Base-by-base conservation (phyloP, 1,140 invertebrate species). In the Antheraea pernyi region DNA sequence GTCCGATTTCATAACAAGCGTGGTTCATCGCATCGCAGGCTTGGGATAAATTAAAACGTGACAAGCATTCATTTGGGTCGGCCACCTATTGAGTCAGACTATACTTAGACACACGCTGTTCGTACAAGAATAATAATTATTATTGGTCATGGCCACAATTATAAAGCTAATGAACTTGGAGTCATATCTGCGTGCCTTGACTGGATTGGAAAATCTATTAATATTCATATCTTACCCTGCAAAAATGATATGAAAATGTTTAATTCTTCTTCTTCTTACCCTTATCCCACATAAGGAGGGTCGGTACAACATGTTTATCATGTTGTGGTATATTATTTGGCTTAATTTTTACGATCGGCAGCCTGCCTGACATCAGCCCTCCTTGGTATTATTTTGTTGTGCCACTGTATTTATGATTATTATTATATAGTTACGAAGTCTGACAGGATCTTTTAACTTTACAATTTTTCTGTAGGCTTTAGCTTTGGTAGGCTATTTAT, bases 51-150 rank as follows among this genome's bases (percentile, higher is more conserved):
- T 72, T 66, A 66, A 66, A 69, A 72, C 67, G 67, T 72, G 71
- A 72, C 67, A 69, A 72, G 67, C 67, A 61, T 72, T 72, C 67
- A 72, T 72, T 72, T 62, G 63, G 30, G 53, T 65, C 64, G 53
- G 39, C 59, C 71, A 72, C 63, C 64, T 72, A 72, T 65, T 72
- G 67, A 62, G 71, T 39, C 71, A 42, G 64, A 42, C 64, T 22
- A 46, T 48, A 65, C 19, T 61, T 30, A 61, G 60, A 48, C 39
- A 18, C 39, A 48, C 18, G 64, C 64, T 48, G 64, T 65, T 46
- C 64, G 11, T 65, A 65, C 18, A 48, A 22, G 64, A 65, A 65
- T 65, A 48, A 42, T 65, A 65, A 65, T 46, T 30, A 30, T 30
- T 30, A 30, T 30, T 65, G 18, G 8, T 42, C 18, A 64, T 64